A percentile compares a stretch with the other conserved stretches of the same genome.
phyloP scores from a whole-genome alignment of 2,888 invertebrate genomes.

The Mesodorylaimus sp. region DNA sequence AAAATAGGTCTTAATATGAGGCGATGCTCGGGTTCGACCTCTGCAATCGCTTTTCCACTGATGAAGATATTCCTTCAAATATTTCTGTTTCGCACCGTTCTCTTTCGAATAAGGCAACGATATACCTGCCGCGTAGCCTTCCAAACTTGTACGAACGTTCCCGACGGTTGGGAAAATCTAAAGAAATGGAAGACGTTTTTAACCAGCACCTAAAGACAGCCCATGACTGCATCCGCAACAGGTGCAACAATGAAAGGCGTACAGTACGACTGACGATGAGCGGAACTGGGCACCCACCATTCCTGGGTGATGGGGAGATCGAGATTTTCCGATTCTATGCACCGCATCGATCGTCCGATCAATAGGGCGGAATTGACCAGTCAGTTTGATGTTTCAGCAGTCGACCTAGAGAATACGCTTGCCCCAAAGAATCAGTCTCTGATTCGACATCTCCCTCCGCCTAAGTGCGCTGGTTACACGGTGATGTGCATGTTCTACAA shows the following conservation, averaged over 20 bases:
- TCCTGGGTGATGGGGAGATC: too few relatives aligned
- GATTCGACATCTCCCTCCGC: too few relatives aligned
- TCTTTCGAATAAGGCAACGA: conserved; percentile 66
- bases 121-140: conserved; percentile 63
- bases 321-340: too few relatives aligned
- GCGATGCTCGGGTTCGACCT: conserved; percentile 62
- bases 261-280: not conserved
- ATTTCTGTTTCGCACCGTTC: conserved; percentile 60
- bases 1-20: conserved; percentile 80
- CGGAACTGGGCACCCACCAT: too few relatives aligned
- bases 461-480: too few relatives aligned
- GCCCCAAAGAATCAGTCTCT: too few relatives aligned
- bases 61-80: conserved; percentile 43
- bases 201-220: not conserved
- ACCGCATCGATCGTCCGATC: too few relatives aligned
- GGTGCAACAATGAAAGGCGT: not conserved
- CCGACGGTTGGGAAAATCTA: conserved; percentile 54
- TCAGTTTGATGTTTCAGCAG: too few relatives aligned
- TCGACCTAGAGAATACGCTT: too few relatives aligned
- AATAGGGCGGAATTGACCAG: too few relatives aligned
- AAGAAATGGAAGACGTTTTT: not conserved
- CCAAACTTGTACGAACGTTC: conserved; percentile 67
- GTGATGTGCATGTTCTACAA: too few relatives aligned
- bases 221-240: too few relatives aligned
- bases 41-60: conserved; percentile 55